Percentiles rank a stretch among this genome's conserved stretches.
Conservation (phyloP, 2,888 invertebrate genomes). For the Coelopa pilipes region DNA sequence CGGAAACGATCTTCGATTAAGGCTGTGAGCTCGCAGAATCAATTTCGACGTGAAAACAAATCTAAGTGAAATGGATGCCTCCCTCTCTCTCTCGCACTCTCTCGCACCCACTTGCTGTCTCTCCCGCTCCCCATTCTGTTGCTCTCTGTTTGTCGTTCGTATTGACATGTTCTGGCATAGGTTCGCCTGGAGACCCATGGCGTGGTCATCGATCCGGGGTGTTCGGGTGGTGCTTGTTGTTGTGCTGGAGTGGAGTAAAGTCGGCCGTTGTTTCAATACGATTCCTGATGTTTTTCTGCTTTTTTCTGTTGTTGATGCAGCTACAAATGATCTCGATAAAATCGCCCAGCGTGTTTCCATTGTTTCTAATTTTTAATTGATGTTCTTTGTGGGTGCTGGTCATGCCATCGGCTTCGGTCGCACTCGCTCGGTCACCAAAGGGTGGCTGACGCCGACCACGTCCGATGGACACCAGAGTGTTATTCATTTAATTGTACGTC, state of each 20-base stretch:
- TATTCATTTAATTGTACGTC: background rate
- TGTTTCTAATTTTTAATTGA: background rate
- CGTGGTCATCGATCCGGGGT: background rate
- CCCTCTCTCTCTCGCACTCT: background rate
- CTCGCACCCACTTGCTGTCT: background rate
- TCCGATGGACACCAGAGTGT: too few species aligned
- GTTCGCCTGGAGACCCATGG: background rate
- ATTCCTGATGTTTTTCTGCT: background rate
- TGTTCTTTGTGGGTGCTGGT: background rate
- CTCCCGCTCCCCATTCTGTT: background rate
- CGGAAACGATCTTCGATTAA: background rate
- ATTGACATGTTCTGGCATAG: background rate
- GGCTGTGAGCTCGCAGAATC: too few species aligned
- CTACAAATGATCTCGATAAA: background rate
- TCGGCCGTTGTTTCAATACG: background rate
- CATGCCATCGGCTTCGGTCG: too few species aligned
- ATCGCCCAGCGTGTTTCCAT: slow-evolving; percentile 4
- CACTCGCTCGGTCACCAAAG: too few species aligned
- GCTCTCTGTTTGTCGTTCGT: background rate
- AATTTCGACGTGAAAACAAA: slow-evolving; percentile 2
- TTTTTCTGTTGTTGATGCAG: background rate
- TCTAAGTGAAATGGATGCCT: background rate
- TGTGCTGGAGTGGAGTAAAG: slow-evolving; percentile 5
- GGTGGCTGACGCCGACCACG: too few species aligned
- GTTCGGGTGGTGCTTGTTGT: background rate